These are phyloP conservation scores for Eristalis tenax DNA, from an alignment of 2,888 invertebrate species.

Conservation along the genomic window DNA sequence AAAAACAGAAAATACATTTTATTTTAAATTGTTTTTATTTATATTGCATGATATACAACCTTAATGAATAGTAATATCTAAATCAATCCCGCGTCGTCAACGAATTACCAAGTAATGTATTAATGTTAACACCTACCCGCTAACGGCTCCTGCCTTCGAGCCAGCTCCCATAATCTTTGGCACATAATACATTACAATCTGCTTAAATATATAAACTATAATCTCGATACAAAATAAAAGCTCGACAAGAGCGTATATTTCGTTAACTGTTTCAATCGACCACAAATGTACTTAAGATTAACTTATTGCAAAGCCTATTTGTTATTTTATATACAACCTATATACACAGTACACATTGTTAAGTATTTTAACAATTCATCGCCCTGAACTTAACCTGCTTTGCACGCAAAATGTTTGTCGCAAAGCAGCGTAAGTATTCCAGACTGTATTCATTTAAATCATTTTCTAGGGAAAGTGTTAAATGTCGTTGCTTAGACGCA, in stretches of 20 bases:
- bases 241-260: neutral
- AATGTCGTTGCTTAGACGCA: neutral
- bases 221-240: slow-evolving; percentile 10
- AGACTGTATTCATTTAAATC: neutral
- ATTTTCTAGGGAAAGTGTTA: neutral
- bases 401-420: neutral
- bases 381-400: neutral
- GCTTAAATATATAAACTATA: slow-evolving; percentile 19
- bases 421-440: neutral
- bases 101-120: slow-evolving; percentile 28
- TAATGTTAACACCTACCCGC: neutral
- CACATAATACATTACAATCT: slow-evolving; percentile 55
- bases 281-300: neutral
- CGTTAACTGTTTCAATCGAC: slow-evolving; percentile 4
- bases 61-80: slow-evolving; percentile 44
- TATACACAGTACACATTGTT: slow-evolving; percentile 61
- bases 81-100: slow-evolving; percentile 41
- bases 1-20: neutral
- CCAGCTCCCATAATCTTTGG: slow-evolving; percentile 50
- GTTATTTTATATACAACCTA: slow-evolving; percentile 62
- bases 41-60: slow-evolving; percentile 36
- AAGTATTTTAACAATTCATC: slow-evolving; percentile 12
- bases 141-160: neutral
- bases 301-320: slow-evolving; percentile 25
- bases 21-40: neutral